phyloP scores from a whole-genome alignment of 1,140 invertebrate species.

The Drosophila equinoxialis region DNA sequence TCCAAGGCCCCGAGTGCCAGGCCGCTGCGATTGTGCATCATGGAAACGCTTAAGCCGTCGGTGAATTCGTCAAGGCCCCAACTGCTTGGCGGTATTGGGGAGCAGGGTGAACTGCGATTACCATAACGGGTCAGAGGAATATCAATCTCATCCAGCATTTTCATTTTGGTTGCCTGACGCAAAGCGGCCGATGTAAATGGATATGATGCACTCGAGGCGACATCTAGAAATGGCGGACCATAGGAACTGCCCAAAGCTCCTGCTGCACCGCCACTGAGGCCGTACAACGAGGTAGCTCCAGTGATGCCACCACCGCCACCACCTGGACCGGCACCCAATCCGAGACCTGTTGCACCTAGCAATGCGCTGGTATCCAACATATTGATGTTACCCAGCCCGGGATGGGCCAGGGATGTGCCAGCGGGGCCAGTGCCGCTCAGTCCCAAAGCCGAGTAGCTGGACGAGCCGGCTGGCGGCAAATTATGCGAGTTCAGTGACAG shows the following conservation, averaged over 20 bases:
- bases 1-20: constrained; percentile 84
- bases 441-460: constrained; percentile 78
- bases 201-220: constrained; percentile 83
- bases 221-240: constrained; percentile 73
- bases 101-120: constrained; percentile 86
- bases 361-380: constrained; percentile 74
- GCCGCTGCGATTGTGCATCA: constrained; percentile 85
- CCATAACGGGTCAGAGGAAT: constrained; percentile 85
- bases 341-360: constrained; percentile 49
- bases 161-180: constrained; percentile 85
- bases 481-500: constrained; percentile 85
- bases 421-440: constrained; percentile 60
- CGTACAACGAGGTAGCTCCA: constrained; percentile 71
- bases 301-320: constrained; percentile 60
- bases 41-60: constrained; percentile 85
- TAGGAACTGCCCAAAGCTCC: constrained; percentile 68
- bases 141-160: constrained; percentile 88
- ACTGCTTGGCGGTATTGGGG: constrained; percentile 85
- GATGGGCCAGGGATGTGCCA: constrained; percentile 77
- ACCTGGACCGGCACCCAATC: constrained; percentile 51
- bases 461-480: constrained; percentile 81
- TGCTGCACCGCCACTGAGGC: constrained; percentile 56
- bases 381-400: constrained; percentile 70
- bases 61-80: constrained; percentile 87
- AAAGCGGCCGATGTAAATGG: constrained; percentile 86